Conservation (phyloP, 37 sponge, comb jelly and placozoan species). For the Cliona cf. orientalis region DNA sequence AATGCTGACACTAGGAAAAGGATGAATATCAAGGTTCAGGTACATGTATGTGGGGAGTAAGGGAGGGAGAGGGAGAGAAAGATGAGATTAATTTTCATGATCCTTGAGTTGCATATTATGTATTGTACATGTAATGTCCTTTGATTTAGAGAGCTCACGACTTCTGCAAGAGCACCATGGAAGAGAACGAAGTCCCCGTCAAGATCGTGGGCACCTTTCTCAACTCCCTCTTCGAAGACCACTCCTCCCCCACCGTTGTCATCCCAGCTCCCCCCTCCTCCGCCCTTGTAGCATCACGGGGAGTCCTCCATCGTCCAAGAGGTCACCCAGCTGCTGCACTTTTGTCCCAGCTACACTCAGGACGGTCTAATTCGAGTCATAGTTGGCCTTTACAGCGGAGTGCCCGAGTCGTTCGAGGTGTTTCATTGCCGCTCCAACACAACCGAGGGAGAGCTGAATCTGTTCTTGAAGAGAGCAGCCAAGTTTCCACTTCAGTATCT, state of each 20-base stretch:
- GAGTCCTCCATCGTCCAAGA: neutral
- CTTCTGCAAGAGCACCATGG: neutral
- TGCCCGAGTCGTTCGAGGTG: constrained; percentile 78
- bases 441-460: constrained; percentile 68
- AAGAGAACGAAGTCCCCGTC: constrained; percentile 13
- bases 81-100: neutral
- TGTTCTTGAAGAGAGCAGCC: constrained; percentile 60
- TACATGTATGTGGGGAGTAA: constrained; percentile 24
- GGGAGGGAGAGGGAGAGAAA: neutral
- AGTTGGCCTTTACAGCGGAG: constrained; percentile 53
- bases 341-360: constrained; percentile 45
- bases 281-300: neutral
- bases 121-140: neutral
- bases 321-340: constrained; percentile 40
- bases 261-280: neutral
- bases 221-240: constrained; percentile 14
- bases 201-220: constrained; percentile 61
- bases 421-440: constrained; percentile 62
- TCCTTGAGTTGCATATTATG: neutral
- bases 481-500: constrained; percentile 47
- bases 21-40: neutral
- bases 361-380: constrained; percentile 58
- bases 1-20: neutral
- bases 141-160: neutral
- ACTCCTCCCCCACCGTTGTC: constrained; percentile 25